Evolutionary conservation across 2,797 vertebrate genomes (phyloP).

Genomic region (Steatocranus sp.): DNA sequence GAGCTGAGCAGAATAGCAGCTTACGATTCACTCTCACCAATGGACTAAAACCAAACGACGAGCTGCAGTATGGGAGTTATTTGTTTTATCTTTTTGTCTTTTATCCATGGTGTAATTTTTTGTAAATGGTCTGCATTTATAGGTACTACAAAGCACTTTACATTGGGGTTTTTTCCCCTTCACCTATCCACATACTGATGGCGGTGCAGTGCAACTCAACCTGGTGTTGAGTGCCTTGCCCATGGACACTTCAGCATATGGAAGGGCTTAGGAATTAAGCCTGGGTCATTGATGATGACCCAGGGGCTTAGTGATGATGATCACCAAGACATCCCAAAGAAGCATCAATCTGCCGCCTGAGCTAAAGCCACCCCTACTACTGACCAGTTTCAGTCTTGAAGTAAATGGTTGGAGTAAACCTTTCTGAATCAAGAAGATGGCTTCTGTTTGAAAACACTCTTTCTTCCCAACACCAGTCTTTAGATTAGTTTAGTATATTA

Average conservation of each 20-base stretch:
- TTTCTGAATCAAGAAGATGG: neutral
- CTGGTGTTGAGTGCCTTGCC: neutral
- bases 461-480: neutral
- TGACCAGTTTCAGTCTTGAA: neutral
- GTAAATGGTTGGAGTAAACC: neutral
- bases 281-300: neutral
- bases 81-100: neutral
- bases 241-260: neutral
- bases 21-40: neutral
- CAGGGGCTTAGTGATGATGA: neutral
- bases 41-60: neutral
- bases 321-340: neutral
- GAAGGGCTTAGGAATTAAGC: neutral
- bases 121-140: neutral
- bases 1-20: neutral
- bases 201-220: neutral
- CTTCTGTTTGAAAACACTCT: neutral
- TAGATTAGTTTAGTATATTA: neutral
- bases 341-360: neutral
- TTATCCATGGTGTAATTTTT: neutral
- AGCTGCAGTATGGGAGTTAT: neutral
- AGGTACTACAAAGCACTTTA: neutral
- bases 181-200: neutral
- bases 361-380: neutral
- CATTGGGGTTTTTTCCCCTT: neutral